A percentile compares a stretch with the other conserved stretches of the same genome.
These are phyloP conservation scores for Brachyrhaphis roseni DNA, from an alignment of 2,797 vertebrate genomes.

Conservation along the genomic window DNA sequence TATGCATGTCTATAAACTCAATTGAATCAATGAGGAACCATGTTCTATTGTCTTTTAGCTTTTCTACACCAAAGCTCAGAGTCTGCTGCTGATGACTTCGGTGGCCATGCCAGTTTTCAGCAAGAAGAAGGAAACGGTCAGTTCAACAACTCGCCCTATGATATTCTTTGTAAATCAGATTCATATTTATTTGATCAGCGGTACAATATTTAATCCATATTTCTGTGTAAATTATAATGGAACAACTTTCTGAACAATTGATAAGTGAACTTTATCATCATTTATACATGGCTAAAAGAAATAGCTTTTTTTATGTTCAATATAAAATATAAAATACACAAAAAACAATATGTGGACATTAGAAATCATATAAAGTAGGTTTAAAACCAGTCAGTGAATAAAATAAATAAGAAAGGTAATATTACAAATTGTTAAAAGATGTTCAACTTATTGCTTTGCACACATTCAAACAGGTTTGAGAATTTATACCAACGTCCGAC, in stretches of 20 bases:
- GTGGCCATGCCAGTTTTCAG: slow-evolving; percentile 98
- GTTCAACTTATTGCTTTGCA: neutral
- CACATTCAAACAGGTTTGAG: neutral
- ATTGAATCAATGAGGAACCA: neutral
- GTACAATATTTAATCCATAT: neutral
- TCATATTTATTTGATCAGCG: neutral
- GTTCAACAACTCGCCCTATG: slow-evolving; percentile 9
- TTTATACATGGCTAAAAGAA: neutral
- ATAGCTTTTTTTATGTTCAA: neutral
- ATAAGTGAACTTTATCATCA: neutral
- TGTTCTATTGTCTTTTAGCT: slow-evolving; percentile 76
- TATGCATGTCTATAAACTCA: too few species aligned
- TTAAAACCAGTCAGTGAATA: neutral
- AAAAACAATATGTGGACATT: neutral
- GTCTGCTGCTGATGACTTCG: slow-evolving; percentile 91
- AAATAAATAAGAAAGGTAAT: neutral
- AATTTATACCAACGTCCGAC: neutral
- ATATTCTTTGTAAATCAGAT: neutral
- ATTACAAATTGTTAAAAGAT: neutral
- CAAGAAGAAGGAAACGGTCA: slow-evolving; percentile 95
- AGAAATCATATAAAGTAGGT: neutral
- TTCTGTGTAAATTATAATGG: neutral
- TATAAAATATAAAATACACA: neutral
- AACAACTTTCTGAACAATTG: neutral
- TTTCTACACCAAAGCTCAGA: slow-evolving; percentile 88